Conservation (phyloP, 2,113 vertebrate genomes). For the Turdus rufiventris region DNA sequence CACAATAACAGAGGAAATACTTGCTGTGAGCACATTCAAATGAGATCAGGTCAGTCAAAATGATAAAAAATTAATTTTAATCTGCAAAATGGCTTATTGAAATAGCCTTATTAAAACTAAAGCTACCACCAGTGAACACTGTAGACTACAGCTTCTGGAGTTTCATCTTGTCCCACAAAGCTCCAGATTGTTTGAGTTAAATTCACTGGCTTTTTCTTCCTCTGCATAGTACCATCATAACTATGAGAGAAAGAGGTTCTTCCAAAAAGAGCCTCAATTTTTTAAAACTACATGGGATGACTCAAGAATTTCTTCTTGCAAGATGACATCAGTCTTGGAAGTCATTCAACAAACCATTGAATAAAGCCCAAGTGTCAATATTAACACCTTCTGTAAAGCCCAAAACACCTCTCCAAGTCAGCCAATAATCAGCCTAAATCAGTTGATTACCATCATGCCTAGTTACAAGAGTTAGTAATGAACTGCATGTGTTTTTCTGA, state of each 20-base stretch:
- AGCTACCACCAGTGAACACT: neutral
- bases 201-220: neutral
- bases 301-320: neutral
- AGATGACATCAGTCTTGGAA: neutral
- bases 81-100: neutral
- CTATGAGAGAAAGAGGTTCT: neutral
- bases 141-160: neutral
- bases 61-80: neutral
- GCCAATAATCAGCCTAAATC: neutral
- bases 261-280: neutral
- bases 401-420: neutral
- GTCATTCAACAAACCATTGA: rapidly evolving
- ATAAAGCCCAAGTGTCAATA: neutral
- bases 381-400: neutral
- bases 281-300: neutral
- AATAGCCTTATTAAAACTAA: neutral
- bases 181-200: neutral
- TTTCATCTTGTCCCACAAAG: neutral
- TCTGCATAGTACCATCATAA: neutral
- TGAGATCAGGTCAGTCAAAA: neutral
- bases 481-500: neutral
- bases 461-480: neutral
- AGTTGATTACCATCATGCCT: neutral
- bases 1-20: neutral
- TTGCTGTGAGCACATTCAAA: neutral